Percentiles rank a stretch among this genome's conserved stretches.
Evolutionary conservation across 2,888 invertebrate species (phyloP).

Genomic region (Agrochola macilenta): DNA sequence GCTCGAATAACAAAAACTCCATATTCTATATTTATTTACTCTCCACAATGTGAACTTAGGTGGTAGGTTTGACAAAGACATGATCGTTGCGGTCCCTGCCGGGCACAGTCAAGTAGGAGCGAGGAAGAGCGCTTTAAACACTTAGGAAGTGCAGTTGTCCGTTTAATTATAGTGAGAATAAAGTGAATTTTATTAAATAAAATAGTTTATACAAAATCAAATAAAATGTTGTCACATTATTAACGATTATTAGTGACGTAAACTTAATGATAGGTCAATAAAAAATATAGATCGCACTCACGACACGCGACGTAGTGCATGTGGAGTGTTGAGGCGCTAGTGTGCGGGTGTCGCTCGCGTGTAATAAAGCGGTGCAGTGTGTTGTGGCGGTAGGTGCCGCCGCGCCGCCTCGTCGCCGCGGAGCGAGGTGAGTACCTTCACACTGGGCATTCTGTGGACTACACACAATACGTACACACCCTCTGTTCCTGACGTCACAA

Average conservation of each 20-base stretch:
- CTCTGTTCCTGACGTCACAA: background rate
- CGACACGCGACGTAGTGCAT: background rate
- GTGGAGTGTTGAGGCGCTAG: background rate
- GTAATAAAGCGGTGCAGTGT: slow-evolving; percentile 18
- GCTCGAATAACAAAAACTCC: background rate
- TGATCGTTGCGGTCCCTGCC: background rate
- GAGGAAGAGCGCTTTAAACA: background rate
- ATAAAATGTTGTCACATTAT: background rate
- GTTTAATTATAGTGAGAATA: background rate
- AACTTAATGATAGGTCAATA: background rate
- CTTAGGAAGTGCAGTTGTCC: background rate
- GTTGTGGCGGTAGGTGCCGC: slow-evolving; percentile 14
- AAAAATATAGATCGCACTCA: background rate
- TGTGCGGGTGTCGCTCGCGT: background rate
- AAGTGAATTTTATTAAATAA: background rate
- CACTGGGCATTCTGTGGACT: background rate
- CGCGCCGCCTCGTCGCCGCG: slow-evolving; percentile 4
- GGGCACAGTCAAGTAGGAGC: background rate
- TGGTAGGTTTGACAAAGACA: background rate
- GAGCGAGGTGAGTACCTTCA: slow-evolving; percentile 9
- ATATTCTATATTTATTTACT: background rate
- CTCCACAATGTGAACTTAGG: background rate
- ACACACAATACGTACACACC: background rate
- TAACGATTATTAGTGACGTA: background rate
- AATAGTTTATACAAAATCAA: background rate